phyloP scores from a whole-genome alignment of 2,888 invertebrate genomes.

The Nomada ferruginata region DNA sequence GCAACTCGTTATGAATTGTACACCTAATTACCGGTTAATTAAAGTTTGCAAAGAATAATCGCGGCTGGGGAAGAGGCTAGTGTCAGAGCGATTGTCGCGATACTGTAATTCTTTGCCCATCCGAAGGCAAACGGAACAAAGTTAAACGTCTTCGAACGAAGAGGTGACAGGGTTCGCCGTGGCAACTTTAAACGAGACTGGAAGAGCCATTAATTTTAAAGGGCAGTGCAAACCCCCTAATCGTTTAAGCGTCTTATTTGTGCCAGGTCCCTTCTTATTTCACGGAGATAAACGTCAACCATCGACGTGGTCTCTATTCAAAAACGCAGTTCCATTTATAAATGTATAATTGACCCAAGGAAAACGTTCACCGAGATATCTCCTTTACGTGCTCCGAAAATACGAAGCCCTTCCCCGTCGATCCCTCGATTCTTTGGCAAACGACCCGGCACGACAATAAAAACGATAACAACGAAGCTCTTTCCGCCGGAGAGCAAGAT shows the following conservation, averaged over 20 bases:
- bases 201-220: slow-evolving; percentile 20
- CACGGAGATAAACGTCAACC: background rate
- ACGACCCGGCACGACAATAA: slow-evolving; percentile 26
- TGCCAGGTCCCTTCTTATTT: too few species aligned
- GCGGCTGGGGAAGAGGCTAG: background rate
- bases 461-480: slow-evolving; percentile 26
- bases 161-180: background rate
- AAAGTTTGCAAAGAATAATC: background rate
- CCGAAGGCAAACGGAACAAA: background rate
- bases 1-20: too few species aligned
- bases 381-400: background rate
- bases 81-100: background rate
- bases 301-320: too few species aligned
- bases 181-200: background rate
- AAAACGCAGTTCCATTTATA: background rate
- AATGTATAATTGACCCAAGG: slow-evolving; percentile 4
- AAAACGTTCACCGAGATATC: background rate
- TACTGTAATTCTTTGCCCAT: background rate
- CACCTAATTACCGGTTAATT: slow-evolving; percentile 1
- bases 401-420: background rate
- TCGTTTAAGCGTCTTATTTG: background rate
- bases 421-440: slow-evolving; percentile 8
- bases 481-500: background rate
- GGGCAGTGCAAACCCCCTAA: slow-evolving; percentile 6
- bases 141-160: background rate